Conservation (phyloP, 2,888 invertebrate species). For the Trichogramma dendrolimi region DNA sequence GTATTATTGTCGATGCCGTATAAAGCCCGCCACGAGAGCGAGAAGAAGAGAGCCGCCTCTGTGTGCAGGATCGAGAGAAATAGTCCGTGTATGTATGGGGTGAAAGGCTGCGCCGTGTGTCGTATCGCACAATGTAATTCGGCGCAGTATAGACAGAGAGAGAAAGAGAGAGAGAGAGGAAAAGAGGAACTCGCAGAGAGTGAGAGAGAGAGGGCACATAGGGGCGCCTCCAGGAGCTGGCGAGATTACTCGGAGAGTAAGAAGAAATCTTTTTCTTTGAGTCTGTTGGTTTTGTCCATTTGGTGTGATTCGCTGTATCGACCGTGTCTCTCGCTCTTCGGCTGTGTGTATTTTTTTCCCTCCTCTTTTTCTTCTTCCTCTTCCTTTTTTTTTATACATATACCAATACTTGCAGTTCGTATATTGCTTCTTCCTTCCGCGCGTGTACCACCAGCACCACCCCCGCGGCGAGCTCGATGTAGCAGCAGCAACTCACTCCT, state of each 20-base stretch:
- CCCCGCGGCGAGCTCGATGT: no score
- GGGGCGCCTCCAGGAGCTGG: no score
- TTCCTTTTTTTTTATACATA: neutral
- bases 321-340: slow-evolving; percentile 5
- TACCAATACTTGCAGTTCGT: neutral
- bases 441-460: no score
- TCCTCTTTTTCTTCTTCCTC: neutral
- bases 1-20: no score
- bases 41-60: no score
- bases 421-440: slow-evolving; percentile 13
- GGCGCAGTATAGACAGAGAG: neutral
- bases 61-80: no score
- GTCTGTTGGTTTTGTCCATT: slow-evolving; percentile 10
- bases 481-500: no score
- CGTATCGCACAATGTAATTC: slow-evolving; percentile 15
- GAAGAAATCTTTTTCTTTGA: no score
- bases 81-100: neutral
- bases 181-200: neutral
- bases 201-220: neutral
- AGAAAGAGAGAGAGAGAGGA: neutral
- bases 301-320: slow-evolving; percentile 20
- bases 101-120: neutral
- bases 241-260: no score
- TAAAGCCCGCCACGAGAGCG: no score
- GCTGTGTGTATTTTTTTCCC: slow-evolving; percentile 2